Evolutionary conservation across 2,888 invertebrate species (phyloP).

Genomic region (Zootermopsis nevadensis): DNA sequence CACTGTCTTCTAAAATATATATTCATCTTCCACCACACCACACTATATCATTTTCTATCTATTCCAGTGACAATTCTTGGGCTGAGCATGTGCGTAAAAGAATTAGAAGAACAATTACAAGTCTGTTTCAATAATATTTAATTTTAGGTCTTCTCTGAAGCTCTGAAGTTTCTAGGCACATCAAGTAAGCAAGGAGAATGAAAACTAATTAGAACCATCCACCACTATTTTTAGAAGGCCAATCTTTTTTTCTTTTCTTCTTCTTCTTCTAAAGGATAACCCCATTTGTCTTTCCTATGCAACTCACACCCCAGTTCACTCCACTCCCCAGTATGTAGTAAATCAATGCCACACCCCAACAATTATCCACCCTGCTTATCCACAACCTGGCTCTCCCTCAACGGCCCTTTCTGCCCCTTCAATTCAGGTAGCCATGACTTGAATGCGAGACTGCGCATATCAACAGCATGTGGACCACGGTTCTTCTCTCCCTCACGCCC

Average conservation of each 20-base stretch:
- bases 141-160: too few species aligned
- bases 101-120: too few species aligned
- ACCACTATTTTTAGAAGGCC: background rate
- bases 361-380: constrained; percentile 8
- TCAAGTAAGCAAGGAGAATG: background rate
- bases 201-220: background rate
- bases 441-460: background rate
- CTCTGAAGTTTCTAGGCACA: too few species aligned
- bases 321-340: background rate
- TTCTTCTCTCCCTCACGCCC: too few species aligned
- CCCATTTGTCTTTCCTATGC: background rate
- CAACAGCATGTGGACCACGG: too few species aligned
- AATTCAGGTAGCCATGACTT: background rate
- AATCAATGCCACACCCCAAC: constrained; percentile 28
- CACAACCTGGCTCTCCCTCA: background rate
- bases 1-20: too few species aligned
- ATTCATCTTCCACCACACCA: too few species aligned
- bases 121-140: too few species aligned
- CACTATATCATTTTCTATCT: too few species aligned
- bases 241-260: background rate
- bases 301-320: background rate
- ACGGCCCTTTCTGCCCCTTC: background rate
- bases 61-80: too few species aligned
- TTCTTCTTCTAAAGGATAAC: background rate
- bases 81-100: too few species aligned